Evolutionary conservation across 2,888 invertebrate species (phyloP).

Genomic region (Spodoptera picta): DNA sequence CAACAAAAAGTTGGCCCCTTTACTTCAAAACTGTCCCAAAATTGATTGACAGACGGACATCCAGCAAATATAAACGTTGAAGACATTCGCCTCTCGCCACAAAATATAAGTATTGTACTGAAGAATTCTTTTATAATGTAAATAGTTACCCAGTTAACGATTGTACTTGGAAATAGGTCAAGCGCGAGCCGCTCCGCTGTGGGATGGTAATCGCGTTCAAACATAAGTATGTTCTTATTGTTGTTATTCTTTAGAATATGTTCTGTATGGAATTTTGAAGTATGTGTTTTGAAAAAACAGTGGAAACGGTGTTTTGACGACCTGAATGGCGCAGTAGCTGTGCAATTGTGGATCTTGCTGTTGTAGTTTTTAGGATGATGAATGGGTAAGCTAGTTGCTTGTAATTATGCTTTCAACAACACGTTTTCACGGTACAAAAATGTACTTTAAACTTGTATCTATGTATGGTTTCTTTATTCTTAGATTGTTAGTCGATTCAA

Average conservation of each 20-base stretch:
- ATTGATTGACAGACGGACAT: constrained; percentile 47
- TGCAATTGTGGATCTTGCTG: constrained; percentile 2
- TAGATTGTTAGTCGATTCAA: too few relatives aligned
- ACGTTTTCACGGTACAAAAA: too few relatives aligned
- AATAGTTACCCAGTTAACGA: constrained; percentile 66
- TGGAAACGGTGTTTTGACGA: constrained; percentile 42
- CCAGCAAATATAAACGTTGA: constrained; percentile 9
- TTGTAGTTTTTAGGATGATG: neutral
- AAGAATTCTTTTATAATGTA: constrained; percentile 70
- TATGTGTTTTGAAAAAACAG: constrained; percentile 46
- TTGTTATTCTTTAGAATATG: constrained; percentile 57
- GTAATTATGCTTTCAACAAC: constrained; percentile 4
- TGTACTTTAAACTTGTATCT: too few relatives aligned
- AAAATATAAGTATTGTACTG: constrained; percentile 46
- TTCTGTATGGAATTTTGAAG: constrained; percentile 43
- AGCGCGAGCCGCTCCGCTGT: constrained; percentile 63
- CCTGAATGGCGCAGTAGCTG: constrained; percentile 31
- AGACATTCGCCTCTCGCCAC: constrained; percentile 17
- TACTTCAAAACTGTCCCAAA: constrained; percentile 33
- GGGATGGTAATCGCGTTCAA: constrained; percentile 62
- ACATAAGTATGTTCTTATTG: constrained; percentile 49
- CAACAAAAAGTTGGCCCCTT: constrained; percentile 29
- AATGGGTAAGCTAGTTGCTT: constrained; percentile 14
- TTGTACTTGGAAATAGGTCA: constrained; percentile 69
- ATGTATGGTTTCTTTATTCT: too few relatives aligned